Evolutionary conservation across 2,113 vertebrate genomes (phyloP), one percentile per base, ranked within the genome.

Genomic region (Rhea pennata): DNA sequence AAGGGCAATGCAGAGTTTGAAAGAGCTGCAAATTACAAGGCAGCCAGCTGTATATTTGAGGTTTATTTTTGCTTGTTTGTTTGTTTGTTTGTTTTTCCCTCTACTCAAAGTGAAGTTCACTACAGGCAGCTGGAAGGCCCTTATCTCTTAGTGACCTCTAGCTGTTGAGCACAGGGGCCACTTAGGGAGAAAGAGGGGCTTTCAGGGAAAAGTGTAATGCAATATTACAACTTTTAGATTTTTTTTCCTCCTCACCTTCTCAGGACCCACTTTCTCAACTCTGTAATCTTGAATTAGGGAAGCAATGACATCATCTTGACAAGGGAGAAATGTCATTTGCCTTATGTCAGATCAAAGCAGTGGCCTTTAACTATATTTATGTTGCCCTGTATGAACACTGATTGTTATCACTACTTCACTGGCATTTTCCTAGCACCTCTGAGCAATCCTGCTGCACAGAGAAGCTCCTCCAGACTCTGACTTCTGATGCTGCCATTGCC

Each of bases 381-480:
- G 70, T 67, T 27, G 19, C 53, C 29, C 22, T 54, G 16, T 75
- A 33, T 10, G 23, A 91, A 51, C 1, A 1, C 65, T 88, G n/a
- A 29, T 76, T 15, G 2, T 76, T 92, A 53, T 48, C 3, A 6
- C 17, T 39, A 20, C 9, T 2, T 71, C 79, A 50, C 77, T 81
- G 93, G 82, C 92, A 20, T 86, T 96, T 95, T 90, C 85, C 75
- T 79, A 92, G 90, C 39, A 40, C 51, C 65, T 81, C 56, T 59
- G 46, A 48, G 65, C 51, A 59, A 14, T 81, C n/a, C 71, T 80
- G 42, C 46, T 76, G 8, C 40, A 27, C 36, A 67, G 71, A 87
- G 79, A 70, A 82, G 54, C 84, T 78, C n/a, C 33, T 77, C 14
- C 77, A 91, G 40, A 92, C 54, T 64, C 66, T 2, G 5, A 61